These are phyloP conservation scores for Eleginops maclovinus DNA, from an alignment of 2,113 vertebrate genomes.

Conservation along the genomic window DNA sequence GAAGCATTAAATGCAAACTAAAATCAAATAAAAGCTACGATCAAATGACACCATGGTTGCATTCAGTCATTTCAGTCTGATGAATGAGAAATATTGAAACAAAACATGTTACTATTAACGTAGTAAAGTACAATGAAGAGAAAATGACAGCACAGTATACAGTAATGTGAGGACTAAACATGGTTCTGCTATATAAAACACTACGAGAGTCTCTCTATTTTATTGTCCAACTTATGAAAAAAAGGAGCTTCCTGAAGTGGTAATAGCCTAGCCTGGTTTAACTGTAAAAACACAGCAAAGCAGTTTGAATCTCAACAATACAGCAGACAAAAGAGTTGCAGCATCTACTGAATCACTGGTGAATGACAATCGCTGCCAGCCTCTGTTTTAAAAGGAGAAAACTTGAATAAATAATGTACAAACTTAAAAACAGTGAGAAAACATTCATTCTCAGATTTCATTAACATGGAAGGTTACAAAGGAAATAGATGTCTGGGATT, in stretches of 20 bases:
- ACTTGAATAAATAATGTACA: constrained; percentile 62
- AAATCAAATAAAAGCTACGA: constrained; percentile 12
- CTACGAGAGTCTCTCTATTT: constrained; percentile 21
- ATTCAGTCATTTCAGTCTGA: constrained; percentile 2
- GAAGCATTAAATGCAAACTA: constrained; percentile 20
- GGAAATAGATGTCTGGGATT: background rate
- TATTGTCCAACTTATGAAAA: background rate
- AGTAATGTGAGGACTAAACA: background rate
- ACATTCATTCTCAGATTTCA: constrained; percentile 37
- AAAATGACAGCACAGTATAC: constrained; percentile 15
- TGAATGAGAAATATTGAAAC: constrained; percentile 16
- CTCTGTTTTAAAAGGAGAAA: constrained; percentile 31
- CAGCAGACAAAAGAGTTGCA: constrained; percentile 23
- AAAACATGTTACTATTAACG: background rate
- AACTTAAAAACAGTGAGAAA: constrained; percentile 49
- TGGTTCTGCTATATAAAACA: constrained; percentile 15
- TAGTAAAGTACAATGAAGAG: constrained; percentile 10
- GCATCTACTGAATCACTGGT: background rate
- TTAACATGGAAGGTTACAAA: constrained; percentile 14
- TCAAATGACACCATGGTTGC: background rate
- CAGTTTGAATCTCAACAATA: constrained; percentile 38
- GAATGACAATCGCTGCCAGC: background rate
- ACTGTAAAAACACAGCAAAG: constrained; percentile 51
- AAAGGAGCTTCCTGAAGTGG: background rate
- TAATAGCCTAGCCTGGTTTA: background rate